Conservation (phyloP, 2,888 invertebrate genomes). For the Lasioglossum calceatum region DNA sequence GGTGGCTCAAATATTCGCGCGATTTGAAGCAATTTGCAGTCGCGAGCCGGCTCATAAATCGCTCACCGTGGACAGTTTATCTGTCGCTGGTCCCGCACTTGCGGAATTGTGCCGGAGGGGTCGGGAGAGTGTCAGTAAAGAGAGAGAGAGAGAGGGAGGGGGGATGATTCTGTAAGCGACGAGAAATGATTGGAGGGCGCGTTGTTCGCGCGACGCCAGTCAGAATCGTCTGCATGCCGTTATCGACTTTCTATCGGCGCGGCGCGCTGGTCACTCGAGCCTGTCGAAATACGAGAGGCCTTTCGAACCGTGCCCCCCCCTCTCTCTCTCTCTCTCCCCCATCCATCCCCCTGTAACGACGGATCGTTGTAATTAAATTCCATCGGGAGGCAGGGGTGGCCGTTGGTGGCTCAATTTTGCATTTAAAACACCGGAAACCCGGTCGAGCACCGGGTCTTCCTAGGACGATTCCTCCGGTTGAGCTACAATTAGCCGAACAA, state of each 20-base stretch:
- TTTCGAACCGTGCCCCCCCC: slow-evolving; percentile 34
- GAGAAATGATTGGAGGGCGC: slow-evolving; percentile 56
- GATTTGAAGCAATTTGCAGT: slow-evolving; percentile 38
- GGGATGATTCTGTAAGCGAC: slow-evolving; percentile 27
- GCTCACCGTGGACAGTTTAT: slow-evolving; percentile 36
- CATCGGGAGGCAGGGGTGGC: not conserved
- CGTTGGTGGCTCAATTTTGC: slow-evolving; percentile 46
- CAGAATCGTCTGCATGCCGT: slow-evolving; percentile 43
- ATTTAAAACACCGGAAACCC: slow-evolving; percentile 49
- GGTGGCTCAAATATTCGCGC: slow-evolving; percentile 16
- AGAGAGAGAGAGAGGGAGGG: too few relatives aligned
- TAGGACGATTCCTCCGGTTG: not conserved
- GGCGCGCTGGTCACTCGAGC: slow-evolving; percentile 58
- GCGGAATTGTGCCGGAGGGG: slow-evolving; percentile 18
- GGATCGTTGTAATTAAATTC: slow-evolving; percentile 65
- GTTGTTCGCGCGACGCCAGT: slow-evolving; percentile 52
- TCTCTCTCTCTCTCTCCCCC: not conserved
- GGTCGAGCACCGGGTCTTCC: not conserved
- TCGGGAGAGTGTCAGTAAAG: not conserved
- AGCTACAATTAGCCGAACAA: not conserved
- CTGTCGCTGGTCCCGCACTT: slow-evolving; percentile 38
- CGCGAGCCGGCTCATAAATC: slow-evolving; percentile 34
- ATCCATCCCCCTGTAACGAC: slow-evolving; percentile 35
- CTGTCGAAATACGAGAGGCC: slow-evolving; percentile 58
- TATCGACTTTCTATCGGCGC: slow-evolving; percentile 63